phyloP scores from a whole-genome alignment of 64 coral and sea anemone genomes.

The Orbicella faveolata region DNA sequence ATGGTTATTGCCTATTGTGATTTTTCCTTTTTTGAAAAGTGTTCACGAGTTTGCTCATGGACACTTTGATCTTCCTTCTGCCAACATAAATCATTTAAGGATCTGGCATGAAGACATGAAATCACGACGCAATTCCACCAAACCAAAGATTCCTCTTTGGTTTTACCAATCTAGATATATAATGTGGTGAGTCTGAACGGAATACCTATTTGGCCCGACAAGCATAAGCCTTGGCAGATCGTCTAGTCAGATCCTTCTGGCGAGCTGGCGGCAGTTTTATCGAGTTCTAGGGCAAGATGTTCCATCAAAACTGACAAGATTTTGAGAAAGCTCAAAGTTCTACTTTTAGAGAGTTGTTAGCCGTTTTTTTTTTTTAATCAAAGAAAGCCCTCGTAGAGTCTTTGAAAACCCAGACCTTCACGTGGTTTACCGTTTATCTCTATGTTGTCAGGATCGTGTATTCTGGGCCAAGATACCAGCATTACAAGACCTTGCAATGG shows the following conservation, averaged over 20 bases:
- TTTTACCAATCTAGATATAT: constrained; percentile 12
- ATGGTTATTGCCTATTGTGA: too few species aligned
- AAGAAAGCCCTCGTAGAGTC: constrained; percentile 12
- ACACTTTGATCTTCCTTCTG: too few species aligned
- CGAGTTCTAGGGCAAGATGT: constrained; percentile 34
- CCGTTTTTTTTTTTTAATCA: constrained; percentile 45
- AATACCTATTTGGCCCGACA: constrained; percentile 38
- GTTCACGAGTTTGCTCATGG: too few species aligned
- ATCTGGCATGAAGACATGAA: too few species aligned
- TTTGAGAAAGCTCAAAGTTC: too few species aligned
- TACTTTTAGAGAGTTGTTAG: constrained; percentile 16
- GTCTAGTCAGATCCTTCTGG: constrained; percentile 49
- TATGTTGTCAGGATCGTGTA: too few species aligned
- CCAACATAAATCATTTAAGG: too few species aligned
- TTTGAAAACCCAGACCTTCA: constrained; percentile 10
- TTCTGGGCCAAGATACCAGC: constrained; percentile 27
- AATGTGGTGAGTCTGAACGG: constrained; percentile 48
- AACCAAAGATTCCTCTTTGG: too few species aligned
- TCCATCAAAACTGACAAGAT: constrained; percentile 59
- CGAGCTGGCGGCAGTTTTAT: constrained; percentile 27
- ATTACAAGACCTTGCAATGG: constrained; percentile 29
- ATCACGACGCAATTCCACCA: too few species aligned
- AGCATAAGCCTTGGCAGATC: constrained; percentile 10
- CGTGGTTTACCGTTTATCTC: constrained; percentile 47
- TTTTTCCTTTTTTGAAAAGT: too few species aligned